Percentiles rank a stretch among this genome's conserved stretches.
Conservation (phyloP, 2,797 vertebrate genomes). For the Amblyraja radiata region DNA sequence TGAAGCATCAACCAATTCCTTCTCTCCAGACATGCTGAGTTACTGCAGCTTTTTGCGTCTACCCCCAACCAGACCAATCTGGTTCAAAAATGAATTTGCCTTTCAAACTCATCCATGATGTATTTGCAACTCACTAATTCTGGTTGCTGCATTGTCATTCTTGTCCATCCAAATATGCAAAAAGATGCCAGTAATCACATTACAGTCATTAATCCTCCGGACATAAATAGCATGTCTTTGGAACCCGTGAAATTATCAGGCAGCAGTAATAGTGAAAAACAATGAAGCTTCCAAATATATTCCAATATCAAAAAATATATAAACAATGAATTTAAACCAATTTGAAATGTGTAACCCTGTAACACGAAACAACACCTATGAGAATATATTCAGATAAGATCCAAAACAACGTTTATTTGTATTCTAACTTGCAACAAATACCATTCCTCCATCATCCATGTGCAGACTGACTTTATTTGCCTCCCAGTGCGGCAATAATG, state of each 20-base stretch:
- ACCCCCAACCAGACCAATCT: background rate
- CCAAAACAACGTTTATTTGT: background rate
- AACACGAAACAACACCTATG: background rate
- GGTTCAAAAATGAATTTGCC: background rate
- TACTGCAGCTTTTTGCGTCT: too few species aligned
- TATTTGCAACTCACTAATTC: background rate
- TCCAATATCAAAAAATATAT: background rate
- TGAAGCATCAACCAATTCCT: too few species aligned
- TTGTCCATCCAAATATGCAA: background rate
- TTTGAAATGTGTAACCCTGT: background rate
- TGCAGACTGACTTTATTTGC: too few species aligned
- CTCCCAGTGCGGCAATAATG: too few species aligned
- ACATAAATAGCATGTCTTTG: too few species aligned
- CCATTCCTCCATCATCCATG: too few species aligned
- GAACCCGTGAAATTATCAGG: background rate
- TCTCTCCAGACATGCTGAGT: too few species aligned
- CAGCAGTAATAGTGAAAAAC: background rate
- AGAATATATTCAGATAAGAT: background rate
- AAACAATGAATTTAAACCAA: background rate
- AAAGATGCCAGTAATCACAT: background rate
- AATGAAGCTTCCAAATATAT: background rate
- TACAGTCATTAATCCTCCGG: background rate
- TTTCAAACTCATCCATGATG: background rate
- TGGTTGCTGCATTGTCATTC: background rate
- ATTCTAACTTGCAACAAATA: background rate